Base-by-base conservation (phyloP, 2,888 invertebrate species). In the Rhamphomyia laevipes region DNA sequence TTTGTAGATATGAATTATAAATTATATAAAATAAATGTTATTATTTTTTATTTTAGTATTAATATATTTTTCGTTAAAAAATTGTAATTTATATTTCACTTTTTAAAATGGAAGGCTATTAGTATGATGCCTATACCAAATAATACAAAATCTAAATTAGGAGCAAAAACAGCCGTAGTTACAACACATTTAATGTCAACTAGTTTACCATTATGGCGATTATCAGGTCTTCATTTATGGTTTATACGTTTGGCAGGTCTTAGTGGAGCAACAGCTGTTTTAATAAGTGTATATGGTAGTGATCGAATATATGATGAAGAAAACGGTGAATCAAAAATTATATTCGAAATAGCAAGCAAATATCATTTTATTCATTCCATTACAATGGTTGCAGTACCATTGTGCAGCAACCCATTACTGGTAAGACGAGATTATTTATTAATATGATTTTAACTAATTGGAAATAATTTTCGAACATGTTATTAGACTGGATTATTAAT, bases 301-400 rank as follows among this genome's bases (percentile, higher is more conserved):
- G 87, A 89, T 61, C 81, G 81, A 55, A 75, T 77, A 1, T 78
- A 82, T 56, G 72, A 73, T 52, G 61, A 65, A 5, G 81, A 82
- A 10, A 76, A 77, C 51, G 77, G 77, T 50, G 84, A 87, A 56
- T 70, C 81, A 7, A 83, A 78, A 65, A 77, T 81, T 61, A 82
- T 90, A 10, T 94, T 86, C 70, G 89, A 93, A 60, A 89, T 86
- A 3, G 93, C 89, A 0, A 93, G 86, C 64, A 76, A 82, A 54
- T 92, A 89, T 64, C 89, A 90, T 64, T 86, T 86, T 57, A 73
- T 92, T 38, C 94, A 95, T 66, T 84, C 88, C 0, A 73, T 94
- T 53, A 93, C 90, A 1, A 71, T 96, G 46, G 72, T 95, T 57
- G 84, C 84, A 23, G 81, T 88, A 41, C 93, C 93, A 0, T 69